Evolutionary conservation across 2,888 invertebrate genomes (phyloP).

Genomic region (Poecilobothrus nobilitatus): DNA sequence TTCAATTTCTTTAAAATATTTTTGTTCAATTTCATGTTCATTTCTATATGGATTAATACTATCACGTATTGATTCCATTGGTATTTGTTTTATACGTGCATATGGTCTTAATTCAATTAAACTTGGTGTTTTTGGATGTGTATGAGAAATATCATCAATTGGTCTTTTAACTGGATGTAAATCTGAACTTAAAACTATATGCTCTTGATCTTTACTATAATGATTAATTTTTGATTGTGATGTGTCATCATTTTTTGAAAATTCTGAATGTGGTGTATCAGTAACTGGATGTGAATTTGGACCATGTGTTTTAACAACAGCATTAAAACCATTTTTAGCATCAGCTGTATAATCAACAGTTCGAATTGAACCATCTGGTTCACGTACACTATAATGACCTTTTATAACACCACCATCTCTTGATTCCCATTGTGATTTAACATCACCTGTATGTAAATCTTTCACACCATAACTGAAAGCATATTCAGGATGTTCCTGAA

Average conservation of each 20-base stretch:
- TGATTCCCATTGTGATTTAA: slow-evolving; percentile 53
- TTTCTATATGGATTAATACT: slow-evolving; percentile 32
- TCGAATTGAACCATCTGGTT: slow-evolving; percentile 55
- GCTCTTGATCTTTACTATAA: slow-evolving; percentile 43
- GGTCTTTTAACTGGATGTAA: slow-evolving; percentile 34
- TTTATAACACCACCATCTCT: slow-evolving; percentile 48
- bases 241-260: slow-evolving; percentile 32
- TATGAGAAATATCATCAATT: slow-evolving; percentile 37
- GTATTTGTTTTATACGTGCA: slow-evolving; percentile 37
- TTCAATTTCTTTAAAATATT: slow-evolving; percentile 27
- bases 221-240: slow-evolving; percentile 45
- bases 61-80: slow-evolving; percentile 37
- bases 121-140: slow-evolving; percentile 38
- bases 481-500: slow-evolving; percentile 48
- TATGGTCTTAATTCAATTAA: slow-evolving; percentile 40
- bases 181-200: slow-evolving; percentile 42
- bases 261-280: slow-evolving; percentile 34
- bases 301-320: slow-evolving; percentile 47
- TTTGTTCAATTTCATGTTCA: slow-evolving; percentile 32
- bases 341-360: slow-evolving; percentile 52
- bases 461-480: slow-evolving; percentile 53
- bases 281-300: slow-evolving; percentile 42
- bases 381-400: slow-evolving; percentile 56
- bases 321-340: slow-evolving; percentile 48
- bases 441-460: slow-evolving; percentile 50